Percentiles rank a stretch among this genome's conserved stretches.
Conservation (phyloP, 2,888 invertebrate genomes). For the Lasioglossum pauxillum region DNA sequence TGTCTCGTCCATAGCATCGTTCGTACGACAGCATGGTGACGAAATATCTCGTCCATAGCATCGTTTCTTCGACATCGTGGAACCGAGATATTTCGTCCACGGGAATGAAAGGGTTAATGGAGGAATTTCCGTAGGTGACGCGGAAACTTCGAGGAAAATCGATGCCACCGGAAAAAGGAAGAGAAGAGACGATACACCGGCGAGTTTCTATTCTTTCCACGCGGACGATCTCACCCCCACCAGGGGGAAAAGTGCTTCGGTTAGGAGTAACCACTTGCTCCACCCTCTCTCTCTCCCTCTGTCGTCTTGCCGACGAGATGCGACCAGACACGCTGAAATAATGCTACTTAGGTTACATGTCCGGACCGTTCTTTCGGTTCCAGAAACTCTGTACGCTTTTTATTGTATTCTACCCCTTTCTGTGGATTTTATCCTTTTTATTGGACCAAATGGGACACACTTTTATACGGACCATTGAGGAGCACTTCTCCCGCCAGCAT, state of each 20-base stretch:
- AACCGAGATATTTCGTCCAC: too few relatives aligned
- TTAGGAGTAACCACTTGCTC: conserved; percentile 28
- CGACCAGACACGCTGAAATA: neutral
- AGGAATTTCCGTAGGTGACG: conserved; percentile 55
- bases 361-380: neutral
- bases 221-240: conserved; percentile 10
- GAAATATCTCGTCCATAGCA: too few relatives aligned
- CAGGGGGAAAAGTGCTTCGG: conserved; percentile 38
- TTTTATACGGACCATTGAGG: neutral
- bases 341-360: conserved; percentile 6
- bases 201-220: conserved; percentile 34
- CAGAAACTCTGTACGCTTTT: neutral
- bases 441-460: neutral
- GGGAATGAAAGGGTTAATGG: conserved; percentile 12
- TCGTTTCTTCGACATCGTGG: too few relatives aligned
- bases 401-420: neutral
- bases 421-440: neutral
- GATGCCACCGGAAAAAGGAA: conserved; percentile 25
- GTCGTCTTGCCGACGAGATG: neutral
- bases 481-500: neutral
- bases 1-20: too few relatives aligned
- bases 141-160: conserved; percentile 30
- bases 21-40: too few relatives aligned
- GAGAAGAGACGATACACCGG: neutral
- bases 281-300: conserved; percentile 8